Evolutionary conservation across 2,888 invertebrate genomes (phyloP), one percentile per base, ranked within the genome.

Genomic region (Belgica antarctica): DNA sequence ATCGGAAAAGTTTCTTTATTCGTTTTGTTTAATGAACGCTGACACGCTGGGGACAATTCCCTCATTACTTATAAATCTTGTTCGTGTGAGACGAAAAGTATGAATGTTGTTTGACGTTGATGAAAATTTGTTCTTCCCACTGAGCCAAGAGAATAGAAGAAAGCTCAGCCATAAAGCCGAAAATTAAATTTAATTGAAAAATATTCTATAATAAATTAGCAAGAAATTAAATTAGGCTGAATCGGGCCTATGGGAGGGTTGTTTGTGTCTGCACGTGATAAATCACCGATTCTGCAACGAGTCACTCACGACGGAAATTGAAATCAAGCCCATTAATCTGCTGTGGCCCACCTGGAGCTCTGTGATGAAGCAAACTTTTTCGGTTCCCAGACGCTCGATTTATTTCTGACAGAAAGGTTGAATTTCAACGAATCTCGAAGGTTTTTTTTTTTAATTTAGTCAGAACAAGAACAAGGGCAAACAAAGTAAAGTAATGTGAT

Each of bases 61-160:
- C 41, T 65, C 46, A 65, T 65, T 65, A 65, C 65, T 47, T 47
- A 65, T 65, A 65, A 65, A 65, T 65, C 65, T 65, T 65, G 25
- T 65, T 8, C 27, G 15, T 46, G 15, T n/a, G 19, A 10, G 31
- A 62, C 24, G 19, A 65, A 57, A 22, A 24, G 28, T 12, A 41
- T 15, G 25, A 25, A 63, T 25, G 41, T 52, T 52, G n/a, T 52
- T 65, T 65, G 65, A 65, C 65, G 65, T 47, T 65, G 31, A 31
- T 62, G 46, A 47, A 59, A 59, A 27, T n/a, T 59, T 59, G 17
- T 52, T 7, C 2, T 12, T 52, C 52, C 52, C 19, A 17, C 52
- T 22, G 22, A 52, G 22, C 19, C n/a, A 52, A 17, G 22, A 52
- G 4, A 52, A 8, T 12, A 52, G 22, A 52, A 52, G 2, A 7